These are phyloP conservation scores for Cryptus viduatorius DNA, from an alignment of 2,888 invertebrate genomes.

Conservation along the genomic window DNA sequence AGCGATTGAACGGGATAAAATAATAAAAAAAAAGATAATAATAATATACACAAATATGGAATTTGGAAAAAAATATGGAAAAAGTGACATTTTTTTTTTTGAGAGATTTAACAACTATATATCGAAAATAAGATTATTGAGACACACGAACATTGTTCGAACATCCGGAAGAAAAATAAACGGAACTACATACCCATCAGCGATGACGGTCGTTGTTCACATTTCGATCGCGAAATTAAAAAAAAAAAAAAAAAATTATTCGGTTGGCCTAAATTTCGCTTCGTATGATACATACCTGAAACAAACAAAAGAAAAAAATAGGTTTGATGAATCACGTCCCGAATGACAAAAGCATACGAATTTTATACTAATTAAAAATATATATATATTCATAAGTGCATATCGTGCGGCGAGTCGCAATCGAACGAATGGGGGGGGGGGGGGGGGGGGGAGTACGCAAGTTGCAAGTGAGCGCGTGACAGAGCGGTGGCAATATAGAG, in stretches of 20 bases:
- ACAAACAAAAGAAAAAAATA: constrained; percentile 58
- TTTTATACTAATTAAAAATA: constrained; percentile 16
- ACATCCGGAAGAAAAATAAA: not conserved
- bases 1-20: too few species aligned
- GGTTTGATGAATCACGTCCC: constrained; percentile 46
- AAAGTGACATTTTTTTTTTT: too few species aligned
- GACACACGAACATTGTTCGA: too few species aligned
- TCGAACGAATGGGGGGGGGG: constrained; percentile 35
- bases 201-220: not conserved
- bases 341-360: constrained; percentile 16
- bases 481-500: constrained; percentile 53
- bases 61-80: too few species aligned
- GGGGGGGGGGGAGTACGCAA: constrained; percentile 25
- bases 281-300: constrained; percentile 61
- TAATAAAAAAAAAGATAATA: too few species aligned
- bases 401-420: constrained; percentile 18
- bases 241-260: constrained; percentile 4
- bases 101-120: too few species aligned
- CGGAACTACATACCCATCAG: not conserved
- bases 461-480: constrained; percentile 40
- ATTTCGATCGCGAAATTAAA: not conserved
- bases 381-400: constrained; percentile 13
- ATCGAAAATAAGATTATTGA: too few species aligned
- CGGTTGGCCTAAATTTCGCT: constrained; percentile 5
- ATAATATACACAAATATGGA: too few species aligned